A percentile compares a stretch with the other conserved stretches of the same genome.
phyloP scores from a whole-genome alignment of 2,113 vertebrate species.

The Pandion haliaetus region DNA sequence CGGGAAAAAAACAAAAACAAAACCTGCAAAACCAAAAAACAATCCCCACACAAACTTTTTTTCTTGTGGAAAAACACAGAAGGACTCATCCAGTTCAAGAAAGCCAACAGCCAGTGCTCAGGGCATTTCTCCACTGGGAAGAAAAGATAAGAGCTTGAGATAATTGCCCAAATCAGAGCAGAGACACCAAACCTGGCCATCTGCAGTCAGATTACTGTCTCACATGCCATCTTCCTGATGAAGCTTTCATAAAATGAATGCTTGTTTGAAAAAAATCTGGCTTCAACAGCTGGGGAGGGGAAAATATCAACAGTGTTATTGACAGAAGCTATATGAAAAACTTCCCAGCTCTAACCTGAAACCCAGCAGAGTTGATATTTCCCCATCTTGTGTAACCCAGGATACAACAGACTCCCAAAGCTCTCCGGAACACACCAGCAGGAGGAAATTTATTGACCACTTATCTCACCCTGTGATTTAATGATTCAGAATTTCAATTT shows the following conservation, averaged over 20 bases:
- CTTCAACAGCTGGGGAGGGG: not conserved
- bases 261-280: not conserved
- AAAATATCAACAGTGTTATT: not conserved
- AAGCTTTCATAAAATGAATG: not conserved
- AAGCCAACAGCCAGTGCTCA: not conserved
- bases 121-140: not conserved
- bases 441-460: not conserved
- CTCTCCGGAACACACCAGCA: not conserved
- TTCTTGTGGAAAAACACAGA: not conserved
- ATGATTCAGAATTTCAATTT: not conserved
- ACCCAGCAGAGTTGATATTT: not conserved
- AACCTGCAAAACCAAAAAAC: not conserved
- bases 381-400: not conserved
- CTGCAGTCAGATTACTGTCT: not conserved
- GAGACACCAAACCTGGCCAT: not conserved
- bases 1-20: not conserved
- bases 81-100: not conserved
- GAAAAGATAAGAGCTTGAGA: no score
- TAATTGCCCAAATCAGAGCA: not conserved
- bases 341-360: not conserved
- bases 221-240: not conserved
- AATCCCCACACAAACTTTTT: not conserved
- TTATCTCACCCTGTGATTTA: not conserved
- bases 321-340: not conserved
- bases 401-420: not conserved